Evolutionary conservation across 1,140 invertebrate species (phyloP), one percentile per base, ranked within the genome.

Genomic region (Mya arenaria): DNA sequence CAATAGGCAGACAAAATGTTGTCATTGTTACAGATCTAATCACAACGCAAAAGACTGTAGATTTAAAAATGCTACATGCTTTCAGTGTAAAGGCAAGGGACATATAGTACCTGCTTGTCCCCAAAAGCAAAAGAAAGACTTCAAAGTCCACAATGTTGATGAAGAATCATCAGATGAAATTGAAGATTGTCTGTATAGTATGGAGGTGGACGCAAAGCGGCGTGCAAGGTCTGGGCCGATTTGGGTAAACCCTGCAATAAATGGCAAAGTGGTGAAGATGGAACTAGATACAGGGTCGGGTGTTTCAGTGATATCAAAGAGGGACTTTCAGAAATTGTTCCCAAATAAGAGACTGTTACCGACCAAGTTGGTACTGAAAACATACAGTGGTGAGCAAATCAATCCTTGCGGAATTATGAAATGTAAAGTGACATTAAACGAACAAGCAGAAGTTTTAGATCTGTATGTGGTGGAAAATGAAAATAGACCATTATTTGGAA

Each of bases 201-300:
- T n/a, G n/a, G n/a, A n/a, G n/a, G n/a, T n/a, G n/a, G n/a, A n/a
- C n/a, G n/a, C n/a, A n/a, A n/a, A n/a, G n/a, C n/a, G n/a, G n/a
- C n/a, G n/a, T n/a, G n/a, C n/a, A n/a, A n/a, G n/a, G n/a, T n/a
- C n/a, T n/a, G n/a, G n/a, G n/a, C n/a, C n/a, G n/a, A n/a, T n/a
- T n/a, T n/a, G n/a, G n/a, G 39, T 69, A 5, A 44, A 60, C n/a
- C 62, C 65, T 4, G 39, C 52, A 15, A 66, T 82, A 19, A n/a
- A 86, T 32, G 56, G 28, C 15, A 65, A 65, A 41, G 8, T 17
- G 15, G 58, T 74, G 25, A 36, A 62, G 41, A 85, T 85, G 83
- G 80, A 86, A 66, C 41, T 85, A 37, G 83, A 86, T 56, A 86
- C 75, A 15, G 83, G 84, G 8, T 74, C 71, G 36, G 69, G 55